Evolutionary conservation across 2,797 vertebrate genomes (phyloP).

Genomic region (Pogonophryne albipinna): DNA sequence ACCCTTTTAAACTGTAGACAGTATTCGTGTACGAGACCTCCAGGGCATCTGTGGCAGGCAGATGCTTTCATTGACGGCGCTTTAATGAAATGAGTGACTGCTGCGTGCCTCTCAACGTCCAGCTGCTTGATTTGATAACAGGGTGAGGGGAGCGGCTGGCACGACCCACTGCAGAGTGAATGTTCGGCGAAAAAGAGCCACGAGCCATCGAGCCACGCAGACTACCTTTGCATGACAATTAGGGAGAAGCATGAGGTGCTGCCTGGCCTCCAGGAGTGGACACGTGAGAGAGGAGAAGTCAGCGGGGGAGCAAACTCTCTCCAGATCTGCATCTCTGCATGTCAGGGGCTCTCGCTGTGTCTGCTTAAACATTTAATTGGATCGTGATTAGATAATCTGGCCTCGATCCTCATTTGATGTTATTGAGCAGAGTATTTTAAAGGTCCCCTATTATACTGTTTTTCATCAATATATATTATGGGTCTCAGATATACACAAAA

Average conservation of each 20-base stretch:
- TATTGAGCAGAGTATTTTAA: background rate
- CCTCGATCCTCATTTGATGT: constrained; percentile 1
- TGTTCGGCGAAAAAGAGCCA: constrained; percentile 56
- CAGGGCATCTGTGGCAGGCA: constrained; percentile 2
- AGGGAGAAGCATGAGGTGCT: constrained; percentile 42
- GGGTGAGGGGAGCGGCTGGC: constrained; percentile 35
- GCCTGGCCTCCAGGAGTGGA: constrained; percentile 54
- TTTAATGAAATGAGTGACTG: constrained; percentile 52
- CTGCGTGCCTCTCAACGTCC: constrained; percentile 22
- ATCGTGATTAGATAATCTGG: constrained; percentile 22
- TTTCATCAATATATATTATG: too few species aligned
- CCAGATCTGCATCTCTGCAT: constrained; percentile 15
- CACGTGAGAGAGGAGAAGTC: constrained; percentile 16
- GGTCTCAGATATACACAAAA: too few species aligned
- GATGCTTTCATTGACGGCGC: constrained; percentile 30
- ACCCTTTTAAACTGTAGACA: background rate
- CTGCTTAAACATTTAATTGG: constrained; percentile 34
- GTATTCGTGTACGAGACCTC: background rate
- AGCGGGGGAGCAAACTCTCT: constrained; percentile 3
- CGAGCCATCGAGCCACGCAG: constrained; percentile 46
- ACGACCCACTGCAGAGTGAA: constrained; percentile 47
- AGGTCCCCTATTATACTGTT: too few species aligned
- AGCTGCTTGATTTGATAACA: constrained; percentile 63
- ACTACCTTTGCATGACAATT: constrained; percentile 76
- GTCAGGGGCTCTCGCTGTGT: constrained; percentile 8